phyloP scores from a whole-genome alignment of 2,888 invertebrate genomes.

The Lepidochitona cinerea region DNA sequence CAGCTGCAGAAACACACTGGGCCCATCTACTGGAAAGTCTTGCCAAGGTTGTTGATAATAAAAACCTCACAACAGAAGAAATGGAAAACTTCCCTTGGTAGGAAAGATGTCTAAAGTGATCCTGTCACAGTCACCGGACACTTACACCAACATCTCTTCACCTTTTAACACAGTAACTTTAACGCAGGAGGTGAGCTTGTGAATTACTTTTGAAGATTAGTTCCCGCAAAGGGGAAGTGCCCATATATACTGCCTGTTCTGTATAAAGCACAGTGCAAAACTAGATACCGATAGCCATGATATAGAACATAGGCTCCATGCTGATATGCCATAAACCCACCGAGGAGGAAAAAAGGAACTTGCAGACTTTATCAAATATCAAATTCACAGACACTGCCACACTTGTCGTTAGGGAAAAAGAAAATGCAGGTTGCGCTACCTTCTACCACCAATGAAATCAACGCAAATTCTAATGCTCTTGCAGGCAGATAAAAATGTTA shows the following conservation, averaged over 20 bases:
- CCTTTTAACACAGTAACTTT: background rate
- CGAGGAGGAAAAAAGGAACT: background rate
- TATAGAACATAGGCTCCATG: background rate
- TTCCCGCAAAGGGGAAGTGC: constrained; percentile 10
- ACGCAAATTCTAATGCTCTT: background rate
- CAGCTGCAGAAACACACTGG: constrained; percentile 34
- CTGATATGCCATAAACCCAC: background rate
- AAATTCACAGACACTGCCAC: background rate
- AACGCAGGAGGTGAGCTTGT: background rate
- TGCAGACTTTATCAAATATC: background rate
- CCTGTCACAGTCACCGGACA: constrained; percentile 9
- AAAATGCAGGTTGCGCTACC: background rate
- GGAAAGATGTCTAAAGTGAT: background rate
- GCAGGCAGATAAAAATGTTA: background rate
- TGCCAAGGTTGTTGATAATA: constrained; percentile 7
- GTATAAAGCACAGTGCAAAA: background rate
- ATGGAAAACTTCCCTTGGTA: constrained; percentile 1
- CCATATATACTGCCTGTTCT: no score
- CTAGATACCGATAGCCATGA: background rate
- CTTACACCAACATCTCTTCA: background rate
- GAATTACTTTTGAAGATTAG: constrained; percentile 7
- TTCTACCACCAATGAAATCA: background rate
- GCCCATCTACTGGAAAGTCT: constrained; percentile 21
- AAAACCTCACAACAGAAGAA: constrained; percentile 3
- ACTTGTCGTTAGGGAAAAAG: background rate